Conservation (phyloP, 2,797 vertebrate species). For the Sebastes itinus region DNA sequence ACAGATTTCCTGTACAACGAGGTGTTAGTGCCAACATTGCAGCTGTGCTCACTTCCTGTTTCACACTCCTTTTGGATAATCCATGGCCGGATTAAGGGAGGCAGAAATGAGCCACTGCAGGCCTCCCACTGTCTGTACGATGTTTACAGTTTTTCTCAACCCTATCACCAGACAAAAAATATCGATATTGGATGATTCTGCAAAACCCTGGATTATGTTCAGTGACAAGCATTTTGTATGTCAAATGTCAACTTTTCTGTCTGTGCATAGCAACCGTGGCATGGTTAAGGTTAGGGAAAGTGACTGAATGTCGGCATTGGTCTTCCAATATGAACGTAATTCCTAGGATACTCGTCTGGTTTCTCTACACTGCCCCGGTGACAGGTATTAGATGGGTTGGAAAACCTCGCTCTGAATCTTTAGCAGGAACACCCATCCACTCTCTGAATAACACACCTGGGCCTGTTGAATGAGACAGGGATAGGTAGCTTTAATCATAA, state of each 20-base stretch:
- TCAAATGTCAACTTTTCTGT: not conserved
- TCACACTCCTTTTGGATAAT: conserved; percentile 5
- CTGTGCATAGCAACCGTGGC: not conserved
- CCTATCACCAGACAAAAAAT: not conserved
- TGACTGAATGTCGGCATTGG: not conserved
- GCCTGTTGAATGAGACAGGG: conserved; percentile 22
- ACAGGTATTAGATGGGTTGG: not conserved
- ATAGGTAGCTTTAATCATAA: conserved; percentile 47
- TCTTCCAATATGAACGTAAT: not conserved
- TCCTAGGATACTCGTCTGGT: not conserved
- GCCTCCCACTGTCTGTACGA: conserved; percentile 6
- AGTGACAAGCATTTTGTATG: not conserved
- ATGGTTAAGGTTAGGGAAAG: not conserved
- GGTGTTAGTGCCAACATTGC: not conserved
- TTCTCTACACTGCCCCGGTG: conserved; percentile 2
- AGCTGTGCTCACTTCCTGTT: not conserved
- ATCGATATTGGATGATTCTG: not conserved
- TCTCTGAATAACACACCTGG: conserved; percentile 6
- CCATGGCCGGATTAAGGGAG: not conserved
- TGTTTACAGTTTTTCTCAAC: conserved; percentile 10
- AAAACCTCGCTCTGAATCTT: conserved; percentile 9
- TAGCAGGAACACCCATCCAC: not conserved
- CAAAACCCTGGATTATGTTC: not conserved
- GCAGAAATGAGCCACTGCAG: not conserved
- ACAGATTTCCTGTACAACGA: not conserved